Percentiles rank a stretch among this genome's conserved stretches.
Conservation (phyloP, 2,113 vertebrate genomes). For the Eudorcas thomsonii region DNA sequence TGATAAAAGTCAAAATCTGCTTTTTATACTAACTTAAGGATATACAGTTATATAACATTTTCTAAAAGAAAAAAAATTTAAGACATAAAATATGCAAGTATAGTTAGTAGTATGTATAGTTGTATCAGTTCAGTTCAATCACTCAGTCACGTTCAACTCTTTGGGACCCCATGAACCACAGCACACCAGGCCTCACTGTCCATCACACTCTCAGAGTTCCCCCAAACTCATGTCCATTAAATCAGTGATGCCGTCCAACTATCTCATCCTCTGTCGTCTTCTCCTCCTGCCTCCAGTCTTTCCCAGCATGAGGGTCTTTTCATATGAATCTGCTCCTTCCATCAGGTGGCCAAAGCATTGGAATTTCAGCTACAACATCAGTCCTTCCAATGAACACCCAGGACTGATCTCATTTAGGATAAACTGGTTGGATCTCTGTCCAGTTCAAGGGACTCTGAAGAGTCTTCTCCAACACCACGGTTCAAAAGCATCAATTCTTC, state of each 20-base stretch:
- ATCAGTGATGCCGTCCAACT: neutral
- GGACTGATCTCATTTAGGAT: neutral
- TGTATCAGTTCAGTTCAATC: neutral
- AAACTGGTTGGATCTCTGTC: neutral
- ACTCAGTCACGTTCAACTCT: neutral
- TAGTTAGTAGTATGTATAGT: neutral
- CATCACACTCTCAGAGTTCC: accelerated
- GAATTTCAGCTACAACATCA: neutral
- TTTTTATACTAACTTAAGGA: neutral
- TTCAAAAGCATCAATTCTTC: neutral
- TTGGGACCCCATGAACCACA: neutral
- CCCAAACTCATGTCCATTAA: neutral
- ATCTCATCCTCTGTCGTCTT: neutral
- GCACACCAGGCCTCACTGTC: neutral
- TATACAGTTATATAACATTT: neutral
- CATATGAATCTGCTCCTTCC: accelerated
- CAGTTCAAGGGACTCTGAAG: neutral
- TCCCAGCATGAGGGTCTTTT: neutral
- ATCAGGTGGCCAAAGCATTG: neutral
- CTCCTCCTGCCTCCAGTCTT: neutral
- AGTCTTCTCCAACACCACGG: neutral
- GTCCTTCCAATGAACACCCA: neutral
- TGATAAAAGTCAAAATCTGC: neutral
- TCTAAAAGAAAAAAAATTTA: neutral
- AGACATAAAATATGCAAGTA: neutral